Base-by-base conservation (phyloP, 64 coral and sea anemone species). In the Acropora yongei region DNA sequence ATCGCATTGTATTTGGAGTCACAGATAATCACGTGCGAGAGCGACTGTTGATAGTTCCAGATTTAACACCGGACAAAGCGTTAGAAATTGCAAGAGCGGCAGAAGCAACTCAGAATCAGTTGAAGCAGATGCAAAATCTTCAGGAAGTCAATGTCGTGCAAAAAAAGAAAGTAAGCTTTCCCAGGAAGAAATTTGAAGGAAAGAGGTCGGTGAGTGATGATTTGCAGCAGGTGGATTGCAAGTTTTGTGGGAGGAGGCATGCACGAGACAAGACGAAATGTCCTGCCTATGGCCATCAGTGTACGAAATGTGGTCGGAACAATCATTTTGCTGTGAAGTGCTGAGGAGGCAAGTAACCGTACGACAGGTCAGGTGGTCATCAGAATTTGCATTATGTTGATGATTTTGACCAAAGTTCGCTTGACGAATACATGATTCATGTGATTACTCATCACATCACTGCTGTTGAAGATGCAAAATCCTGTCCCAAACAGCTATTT, bases 301-400 rank as follows among this genome's bases (percentile, higher is more conserved):
- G 78, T 11, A 57, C 19, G 16, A 80, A 39, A 6, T 80, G 78
- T 57, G 30, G 78, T 39, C 30, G 57, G 57, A 57, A 53, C 18
- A 47, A 80, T 14, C 44, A 80, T 80, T 80, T 80, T 80, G 78
- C 78, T 19, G 3, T 4, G 49, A 80, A 57, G 78, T 80, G 78
- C 8, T 17, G 11, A 80, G 49, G 9, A 80, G 49, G 78, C 5
- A 80, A 39, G 78, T 12, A 47, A 16, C 39, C 49, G 3, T 55
- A 49, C 57, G 48, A 14, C 14, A 80, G 30, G 4, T 80, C 57
- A 57, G 18, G 57, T 77, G 75, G 41, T 43, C 44, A 77, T 77
- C 75, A 77, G 44, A 42, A 77, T 77, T 77, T 47, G 3, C 44
- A 77, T 57, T 80, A 57, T 80, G 76, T 78, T 45, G 51, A 55